Percentiles rank a stretch among this genome's conserved stretches.
Conservation (phyloP, 2,113 vertebrate species). For the Chlorocebus sabaeus region DNA sequence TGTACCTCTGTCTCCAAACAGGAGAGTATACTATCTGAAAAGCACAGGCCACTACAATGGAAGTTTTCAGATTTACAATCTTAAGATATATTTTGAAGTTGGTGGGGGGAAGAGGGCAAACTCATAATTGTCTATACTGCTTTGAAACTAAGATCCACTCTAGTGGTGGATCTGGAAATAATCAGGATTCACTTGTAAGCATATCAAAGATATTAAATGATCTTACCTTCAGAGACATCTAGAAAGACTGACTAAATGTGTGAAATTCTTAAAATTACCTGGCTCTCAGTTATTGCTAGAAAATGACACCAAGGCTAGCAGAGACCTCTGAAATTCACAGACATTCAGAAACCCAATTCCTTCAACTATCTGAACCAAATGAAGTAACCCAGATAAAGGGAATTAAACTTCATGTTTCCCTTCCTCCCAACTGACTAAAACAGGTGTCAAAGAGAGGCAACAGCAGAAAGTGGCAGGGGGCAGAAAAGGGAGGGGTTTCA, state of each 20-base stretch:
- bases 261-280: not conserved
- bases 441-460: not conserved
- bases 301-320: slow-evolving; percentile 26
- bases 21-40: not conserved
- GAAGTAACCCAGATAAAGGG: not conserved
- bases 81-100: not conserved
- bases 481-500: not conserved
- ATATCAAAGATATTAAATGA: slow-evolving; percentile 28
- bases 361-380: not conserved
- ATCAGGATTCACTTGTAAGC: not conserved
- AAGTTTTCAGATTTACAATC: not conserved
- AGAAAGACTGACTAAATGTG: not conserved
- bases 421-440: not conserved
- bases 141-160: not conserved
- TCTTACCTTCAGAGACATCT: slow-evolving; percentile 30
- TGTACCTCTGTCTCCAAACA: not conserved
- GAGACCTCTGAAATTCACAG: not conserved
- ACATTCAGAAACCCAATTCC: not conserved
- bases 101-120: not conserved
- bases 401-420: not conserved
- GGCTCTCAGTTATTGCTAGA: slow-evolving; percentile 53
- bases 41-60: not conserved
- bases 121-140: not conserved
- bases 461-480: not conserved
- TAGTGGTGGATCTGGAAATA: slow-evolving; percentile 23